Base-by-base conservation (phyloP, 2,888 invertebrate species). In the Clostera curtula region DNA sequence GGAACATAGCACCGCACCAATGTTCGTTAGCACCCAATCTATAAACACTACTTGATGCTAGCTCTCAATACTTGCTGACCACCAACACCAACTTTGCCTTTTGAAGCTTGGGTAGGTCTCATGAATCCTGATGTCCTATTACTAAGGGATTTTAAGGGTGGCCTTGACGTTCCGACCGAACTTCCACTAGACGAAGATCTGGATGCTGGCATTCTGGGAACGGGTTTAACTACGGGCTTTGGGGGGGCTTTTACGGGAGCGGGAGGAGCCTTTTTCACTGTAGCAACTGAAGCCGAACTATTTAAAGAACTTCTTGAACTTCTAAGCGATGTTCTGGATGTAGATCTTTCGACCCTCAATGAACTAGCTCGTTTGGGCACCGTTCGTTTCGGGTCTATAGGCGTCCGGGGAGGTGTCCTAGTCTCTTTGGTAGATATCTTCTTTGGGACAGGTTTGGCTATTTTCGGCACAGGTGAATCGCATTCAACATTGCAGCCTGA, bases 91-190 rank as follows among this genome's bases (percentile, higher is more conserved):
- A 75, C 77, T 27, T 93, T 92, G 25, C 93, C 93, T 14, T 90
- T 87, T 41, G 94, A 95, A 5, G 95, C 90, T 12, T 94, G 90
- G 0, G 95, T 95, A 1, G 95, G 95, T 53, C 93, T 87, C 95
- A 95, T 95, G 60, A 95, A 95, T 35, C 91, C 88, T 31, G 87
- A 82, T 1, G 79, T 71, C 61, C 83, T 67, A 49, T 35, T 39
- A 12, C 64, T 42, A 22, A 55, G 26, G 25, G 58, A 52, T 66
- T 64, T 85, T 46, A 75, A 53, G 51, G 65, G 83, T 54, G 61
- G 85, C 61, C 69, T 80, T 42, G 73, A 64, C 1, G 74, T 83
- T 1, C 87, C 83, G 4, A 82, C 80, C 4, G 85, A 85, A 39
- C 84, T 80, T 4, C 84, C 80, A 36, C 80, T 79, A 1, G 80